Evolutionary conservation across 2,113 vertebrate genomes (phyloP), one percentile per base, ranked within the genome.

Genomic region (Grus americana): DNA sequence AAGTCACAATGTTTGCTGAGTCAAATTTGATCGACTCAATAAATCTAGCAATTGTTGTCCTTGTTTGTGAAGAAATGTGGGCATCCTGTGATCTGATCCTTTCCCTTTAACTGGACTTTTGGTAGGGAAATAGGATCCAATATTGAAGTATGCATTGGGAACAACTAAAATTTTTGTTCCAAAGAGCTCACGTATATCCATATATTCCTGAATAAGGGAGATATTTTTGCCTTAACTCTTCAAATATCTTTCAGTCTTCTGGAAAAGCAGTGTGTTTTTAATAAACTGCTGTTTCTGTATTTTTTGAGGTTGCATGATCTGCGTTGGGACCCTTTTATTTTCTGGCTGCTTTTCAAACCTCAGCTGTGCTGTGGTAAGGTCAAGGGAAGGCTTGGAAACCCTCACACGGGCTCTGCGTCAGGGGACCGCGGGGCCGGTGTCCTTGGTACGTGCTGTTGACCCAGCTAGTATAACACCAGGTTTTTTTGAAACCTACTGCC

Each of bases 31-130:
- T 95, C 84, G 70, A 50, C 92, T 93, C 80, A 90, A 34, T 95
- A 95, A 89, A 83, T 52, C 84, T 87, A 92, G 61, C 44, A 83
- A 57, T 91, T 96, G 42, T 97, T 98, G 91, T 94, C 91, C 78
- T 82, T 88, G 7, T 86, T 76, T 38, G 16, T 76, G 11, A 54
- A 46, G 47, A 29, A 42, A 40, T 30, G 32, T 74, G 24, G 17
- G 16, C 10, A 90, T 54, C 18, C 36, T 54, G 74, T 78, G 52
- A 55, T 24, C 29, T 27, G 12, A 30, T 30, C 14, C 57, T 52
- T 79, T 87, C 68, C 26, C 71, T 83, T 61, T 20, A 34, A 20
- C 6, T 83, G 29, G 12, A 38, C 29, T 88, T 92, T 72, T 49
- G 13, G 6, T 61, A 32, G 67, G 26, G 34, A 79, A 74, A 44